Evolutionary conservation across 92 coral and sea anemone species (phyloP).

Genomic region (Porites evermanni): DNA sequence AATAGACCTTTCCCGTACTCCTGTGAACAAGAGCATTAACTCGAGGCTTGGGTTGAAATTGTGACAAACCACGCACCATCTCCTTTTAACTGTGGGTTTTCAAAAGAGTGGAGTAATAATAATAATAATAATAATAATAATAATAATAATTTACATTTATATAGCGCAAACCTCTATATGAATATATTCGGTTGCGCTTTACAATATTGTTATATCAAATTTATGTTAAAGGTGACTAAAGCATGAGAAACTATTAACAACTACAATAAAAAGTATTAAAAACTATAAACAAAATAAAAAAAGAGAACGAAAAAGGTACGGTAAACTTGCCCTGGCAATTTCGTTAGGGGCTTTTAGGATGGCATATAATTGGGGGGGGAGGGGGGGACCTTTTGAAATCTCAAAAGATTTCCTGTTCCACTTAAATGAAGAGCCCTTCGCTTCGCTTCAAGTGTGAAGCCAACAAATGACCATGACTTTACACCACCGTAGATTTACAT

Average conservation of each 20-base stretch:
- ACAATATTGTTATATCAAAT: too few species aligned
- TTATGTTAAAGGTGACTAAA: too few species aligned
- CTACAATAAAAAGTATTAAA: background rate
- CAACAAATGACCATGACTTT: slow-evolving; percentile 15
- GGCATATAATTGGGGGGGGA: background rate
- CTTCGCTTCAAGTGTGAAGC: slow-evolving; percentile 1
- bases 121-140: too few species aligned
- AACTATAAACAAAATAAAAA: background rate
- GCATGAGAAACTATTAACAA: too few species aligned
- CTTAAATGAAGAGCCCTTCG: background rate
- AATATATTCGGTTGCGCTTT: too few species aligned
- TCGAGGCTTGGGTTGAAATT: slow-evolving; percentile 19
- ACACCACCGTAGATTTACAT: slow-evolving; percentile 6
- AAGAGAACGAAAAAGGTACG: background rate
- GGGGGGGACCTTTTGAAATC: too few species aligned
- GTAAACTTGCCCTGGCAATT: background rate
- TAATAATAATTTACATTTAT: too few species aligned
- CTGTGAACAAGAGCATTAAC: slow-evolving; percentile 14
- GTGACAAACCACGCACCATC: background rate
- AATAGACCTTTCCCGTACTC: background rate
- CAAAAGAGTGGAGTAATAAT: slow-evolving; percentile 1
- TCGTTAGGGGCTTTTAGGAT: background rate
- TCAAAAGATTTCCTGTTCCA: too few species aligned
- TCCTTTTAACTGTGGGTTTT: background rate
- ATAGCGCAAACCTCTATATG: too few species aligned